Conservation (phyloP, 2,888 invertebrate genomes). For the Synanthedon myopaeformis region DNA sequence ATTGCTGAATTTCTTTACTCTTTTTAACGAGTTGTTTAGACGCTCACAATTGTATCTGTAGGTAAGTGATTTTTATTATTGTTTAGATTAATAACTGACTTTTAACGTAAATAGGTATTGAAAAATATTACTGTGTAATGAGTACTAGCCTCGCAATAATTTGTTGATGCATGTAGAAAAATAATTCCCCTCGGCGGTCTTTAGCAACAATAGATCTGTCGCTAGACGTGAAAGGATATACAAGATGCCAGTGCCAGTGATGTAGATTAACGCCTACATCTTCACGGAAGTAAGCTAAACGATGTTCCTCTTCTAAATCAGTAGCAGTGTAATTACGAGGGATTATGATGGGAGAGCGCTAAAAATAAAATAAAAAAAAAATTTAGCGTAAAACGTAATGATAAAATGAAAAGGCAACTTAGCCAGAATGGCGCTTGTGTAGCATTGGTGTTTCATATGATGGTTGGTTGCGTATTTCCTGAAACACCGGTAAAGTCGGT, state of each 20-base stretch:
- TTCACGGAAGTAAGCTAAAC: slow-evolving; percentile 85
- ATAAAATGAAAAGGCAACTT: too few relatives aligned
- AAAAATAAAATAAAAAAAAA: slow-evolving; percentile 8
- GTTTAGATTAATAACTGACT: too few relatives aligned
- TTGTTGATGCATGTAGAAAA: slow-evolving; percentile 82
- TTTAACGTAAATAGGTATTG: too few relatives aligned
- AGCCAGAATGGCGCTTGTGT: too few relatives aligned
- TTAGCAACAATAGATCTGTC: slow-evolving; percentile 74
- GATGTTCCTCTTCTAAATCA: slow-evolving; percentile 83
- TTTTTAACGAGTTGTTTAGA: slow-evolving; percentile 75
- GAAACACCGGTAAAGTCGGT: too few relatives aligned
- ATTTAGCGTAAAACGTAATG: too few relatives aligned
- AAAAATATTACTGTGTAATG: not conserved
- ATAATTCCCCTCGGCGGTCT: slow-evolving; percentile 82
- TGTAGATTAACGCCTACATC: slow-evolving; percentile 84
- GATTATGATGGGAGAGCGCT: slow-evolving; percentile 76
- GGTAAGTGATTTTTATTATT: too few relatives aligned
- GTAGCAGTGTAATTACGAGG: slow-evolving; percentile 83
- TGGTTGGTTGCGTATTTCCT: too few relatives aligned
- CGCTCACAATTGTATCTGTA: slow-evolving; percentile 81
- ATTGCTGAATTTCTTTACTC: slow-evolving; percentile 74
- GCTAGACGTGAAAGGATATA: slow-evolving; percentile 76
- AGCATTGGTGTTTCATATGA: too few relatives aligned
- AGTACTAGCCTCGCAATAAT: slow-evolving; percentile 50
- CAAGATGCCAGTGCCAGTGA: slow-evolving; percentile 87